Conservation (phyloP, 35 echinoderm and acorn worm species). For the Apostichopus californicus region DNA sequence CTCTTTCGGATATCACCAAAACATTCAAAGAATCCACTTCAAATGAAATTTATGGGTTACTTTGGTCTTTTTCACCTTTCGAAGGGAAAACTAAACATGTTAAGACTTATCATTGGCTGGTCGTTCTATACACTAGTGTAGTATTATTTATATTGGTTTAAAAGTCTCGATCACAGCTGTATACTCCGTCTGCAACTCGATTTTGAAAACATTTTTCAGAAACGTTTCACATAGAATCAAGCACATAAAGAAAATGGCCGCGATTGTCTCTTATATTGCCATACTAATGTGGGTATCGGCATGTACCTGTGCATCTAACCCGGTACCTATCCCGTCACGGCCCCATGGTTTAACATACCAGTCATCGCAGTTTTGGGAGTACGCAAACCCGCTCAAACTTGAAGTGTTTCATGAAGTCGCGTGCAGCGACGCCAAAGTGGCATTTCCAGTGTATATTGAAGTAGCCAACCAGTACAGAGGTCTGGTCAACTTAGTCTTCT, state of each 20-base stretch:
- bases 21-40: too few species aligned
- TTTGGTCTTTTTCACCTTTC: too few species aligned
- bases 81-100: too few species aligned
- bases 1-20: too few species aligned
- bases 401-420: constrained; percentile 36
- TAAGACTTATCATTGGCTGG: too few species aligned
- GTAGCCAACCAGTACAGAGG: constrained; percentile 15
- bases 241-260: not conserved
- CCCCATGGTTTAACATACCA: constrained; percentile 14
- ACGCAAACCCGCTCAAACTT: not conserved
- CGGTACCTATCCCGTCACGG: constrained; percentile 15
- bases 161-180: too few species aligned
- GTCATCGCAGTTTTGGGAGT: not conserved
- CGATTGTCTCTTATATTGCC: not conserved
- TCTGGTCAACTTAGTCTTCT: not conserved
- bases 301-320: not conserved
- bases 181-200: too few species aligned
- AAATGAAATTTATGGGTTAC: too few species aligned
- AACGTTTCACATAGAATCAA: too few species aligned
- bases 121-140: too few species aligned
- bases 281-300: not conserved
- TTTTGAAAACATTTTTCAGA: too few species aligned
- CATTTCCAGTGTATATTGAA: constrained; percentile 10
- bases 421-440: constrained; percentile 13
- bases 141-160: too few species aligned